Evolutionary conservation across 2,888 invertebrate species (phyloP).

Genomic region (Pilophorus perplexus): DNA sequence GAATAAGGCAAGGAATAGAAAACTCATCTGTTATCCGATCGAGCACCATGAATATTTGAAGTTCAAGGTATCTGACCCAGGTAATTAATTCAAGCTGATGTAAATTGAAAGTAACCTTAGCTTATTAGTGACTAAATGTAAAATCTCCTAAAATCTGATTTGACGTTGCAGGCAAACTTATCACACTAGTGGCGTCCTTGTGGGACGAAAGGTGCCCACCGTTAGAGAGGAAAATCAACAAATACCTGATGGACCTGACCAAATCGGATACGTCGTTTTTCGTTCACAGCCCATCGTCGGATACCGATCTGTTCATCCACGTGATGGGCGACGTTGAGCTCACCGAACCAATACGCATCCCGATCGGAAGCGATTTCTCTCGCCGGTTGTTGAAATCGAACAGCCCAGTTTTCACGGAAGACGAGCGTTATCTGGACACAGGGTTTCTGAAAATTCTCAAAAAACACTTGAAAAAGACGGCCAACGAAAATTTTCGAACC

Average conservation of each 20-base stretch:
- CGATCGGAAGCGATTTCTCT: constrained; percentile 19
- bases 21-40: no score
- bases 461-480: constrained; percentile 9
- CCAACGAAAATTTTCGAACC: constrained; percentile 12
- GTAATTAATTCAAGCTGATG: no score
- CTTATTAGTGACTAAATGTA: no score
- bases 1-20: no score
- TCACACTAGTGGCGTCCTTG: constrained; percentile 7
- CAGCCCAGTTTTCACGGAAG: constrained; percentile 7
- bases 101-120: no score
- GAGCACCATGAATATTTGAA: no score
- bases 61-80: no score
- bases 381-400: constrained; percentile 16
- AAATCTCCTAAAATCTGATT: no score
- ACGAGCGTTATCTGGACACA: background rate
- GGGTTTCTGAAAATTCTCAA: background rate
- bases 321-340: constrained; percentile 29
- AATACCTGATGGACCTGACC: constrained; percentile 12
- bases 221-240: constrained; percentile 31
- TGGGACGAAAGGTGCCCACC: constrained; percentile 23
- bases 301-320: constrained; percentile 6
- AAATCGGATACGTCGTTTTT: constrained; percentile 10
- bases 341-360: background rate
- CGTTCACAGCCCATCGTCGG: background rate
- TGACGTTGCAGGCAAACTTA: constrained; percentile 25